Base-by-base conservation (phyloP, 2,797 vertebrate species). In the Syngnathus rostellatus region DNA sequence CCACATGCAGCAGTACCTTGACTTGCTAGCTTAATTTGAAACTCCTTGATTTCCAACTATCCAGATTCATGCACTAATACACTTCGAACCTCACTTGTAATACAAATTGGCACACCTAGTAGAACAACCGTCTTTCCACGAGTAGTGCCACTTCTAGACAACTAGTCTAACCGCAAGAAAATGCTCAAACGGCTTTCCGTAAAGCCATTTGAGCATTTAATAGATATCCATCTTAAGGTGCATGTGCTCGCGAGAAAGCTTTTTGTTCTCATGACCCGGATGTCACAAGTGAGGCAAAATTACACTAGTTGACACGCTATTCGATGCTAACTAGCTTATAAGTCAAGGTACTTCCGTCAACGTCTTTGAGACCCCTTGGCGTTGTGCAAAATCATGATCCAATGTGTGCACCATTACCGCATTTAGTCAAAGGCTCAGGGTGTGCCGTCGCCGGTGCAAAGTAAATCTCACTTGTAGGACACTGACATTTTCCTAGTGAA, bases 281-380 rank as follows among this genome's bases (percentile, higher is more conserved):
- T 48, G 46, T 48, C 46, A 21, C 50, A 3, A 51, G n/a, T 51
- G n/a, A 21, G n/a, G 50, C n/a, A 21, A 51, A 51, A 51, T 8
- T 2, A 8, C n/a, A 53, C 50, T 21, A 9, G n/a, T 17, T 48
- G 16, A 48, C 46, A 19, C 7, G 46, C 16, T 5, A 19, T 17
- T 48, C 43, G 5, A 12, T 45, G 43, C 14, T 14, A 45, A 45
- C 43, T 45, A 17, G 46, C 16, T 6, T 16, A 45, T 65, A 58
- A 71, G 77, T 77, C 70, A 67, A 73, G 46, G 46, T 23, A 43
- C 67, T 65, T 63, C 71, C 71, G 19, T 71, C 64, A 76, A 79
- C 70, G 64, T 76, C 50, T 64, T 77, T 38, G 77, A 82, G 82
- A 71, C 80, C 81, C 76, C 76, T 61, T 63, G 41, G 76, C 59